phyloP scores from a whole-genome alignment of 1,140 invertebrate genomes.

The Zaprionus kolodkinae region DNA sequence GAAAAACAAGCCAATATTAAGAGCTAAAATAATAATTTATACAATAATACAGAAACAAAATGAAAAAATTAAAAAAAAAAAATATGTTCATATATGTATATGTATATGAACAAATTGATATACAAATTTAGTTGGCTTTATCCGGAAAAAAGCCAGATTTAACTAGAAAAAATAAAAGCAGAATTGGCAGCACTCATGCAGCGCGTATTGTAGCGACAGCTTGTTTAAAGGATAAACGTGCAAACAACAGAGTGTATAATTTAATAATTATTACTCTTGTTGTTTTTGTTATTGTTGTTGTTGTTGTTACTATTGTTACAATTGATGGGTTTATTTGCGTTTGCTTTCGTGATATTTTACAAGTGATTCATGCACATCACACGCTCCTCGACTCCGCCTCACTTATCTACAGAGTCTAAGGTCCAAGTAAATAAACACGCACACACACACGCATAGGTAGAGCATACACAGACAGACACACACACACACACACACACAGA shows the following conservation, averaged over 20 bases:
- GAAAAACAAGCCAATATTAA: too few relatives aligned
- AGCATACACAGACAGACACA: constrained; percentile 4
- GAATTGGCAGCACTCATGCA: too few relatives aligned
- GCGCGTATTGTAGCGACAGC: too few relatives aligned
- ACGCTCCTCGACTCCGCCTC: constrained; percentile 23
- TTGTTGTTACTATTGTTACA: constrained; percentile 17
- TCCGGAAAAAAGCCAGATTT: too few relatives aligned
- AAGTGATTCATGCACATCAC: constrained; percentile 54
- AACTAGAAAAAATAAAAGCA: too few relatives aligned
- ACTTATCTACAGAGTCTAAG: constrained; percentile 53
- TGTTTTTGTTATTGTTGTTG: constrained; percentile 15
- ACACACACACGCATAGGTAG: neutral
- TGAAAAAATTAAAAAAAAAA: too few relatives aligned
- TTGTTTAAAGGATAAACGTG: too few relatives aligned
- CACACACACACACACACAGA: constrained; percentile 6
- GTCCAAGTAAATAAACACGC: constrained; percentile 52
- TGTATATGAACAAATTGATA: too few relatives aligned
- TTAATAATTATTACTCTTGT: neutral
- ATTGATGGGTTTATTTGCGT: constrained; percentile 17
- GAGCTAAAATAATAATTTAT: too few relatives aligned
- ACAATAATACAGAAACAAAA: too few relatives aligned
- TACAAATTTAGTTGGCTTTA: too few relatives aligned
- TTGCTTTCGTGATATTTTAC: constrained; percentile 32
- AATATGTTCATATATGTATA: too few relatives aligned
- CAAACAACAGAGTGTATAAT: neutral